These are phyloP conservation scores for Spongilla lacustris DNA, from an alignment of 37 sponge, comb jelly and placozoan species.

Conservation along the genomic window DNA sequence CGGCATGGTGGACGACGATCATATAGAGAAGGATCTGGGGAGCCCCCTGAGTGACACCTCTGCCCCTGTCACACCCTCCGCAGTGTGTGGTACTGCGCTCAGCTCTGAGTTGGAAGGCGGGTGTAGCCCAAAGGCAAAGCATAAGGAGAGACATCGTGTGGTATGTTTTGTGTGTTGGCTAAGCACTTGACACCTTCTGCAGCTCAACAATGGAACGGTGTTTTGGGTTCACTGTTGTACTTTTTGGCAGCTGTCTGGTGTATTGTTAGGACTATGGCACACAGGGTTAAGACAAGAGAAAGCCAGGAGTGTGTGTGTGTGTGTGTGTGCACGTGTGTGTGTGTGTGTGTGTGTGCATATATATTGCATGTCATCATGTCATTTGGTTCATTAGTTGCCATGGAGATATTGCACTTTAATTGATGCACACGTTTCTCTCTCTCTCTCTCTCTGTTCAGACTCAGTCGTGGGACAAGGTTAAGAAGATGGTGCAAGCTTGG, in stretches of 20 bases:
- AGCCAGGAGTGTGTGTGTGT: not conserved
- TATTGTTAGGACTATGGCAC: not conserved
- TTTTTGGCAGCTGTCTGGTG: not conserved
- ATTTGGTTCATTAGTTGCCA: no score
- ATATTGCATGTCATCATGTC: no score
- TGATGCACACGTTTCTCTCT: not conserved
- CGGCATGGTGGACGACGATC: conserved; percentile 9
- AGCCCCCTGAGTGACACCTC: not conserved
- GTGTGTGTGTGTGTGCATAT: conserved; percentile 3
- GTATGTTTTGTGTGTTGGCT: not conserved
- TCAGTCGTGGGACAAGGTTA: conserved; percentile 61
- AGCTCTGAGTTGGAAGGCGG: not conserved
- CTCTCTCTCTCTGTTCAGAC: not conserved
- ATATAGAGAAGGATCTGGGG: conserved; percentile 21
- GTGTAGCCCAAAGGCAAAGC: not conserved
- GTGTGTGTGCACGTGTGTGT: not conserved
- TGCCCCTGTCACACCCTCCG: not conserved
- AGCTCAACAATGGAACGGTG: conserved; percentile 4
- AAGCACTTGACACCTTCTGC: not conserved
- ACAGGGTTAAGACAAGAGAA: not conserved
- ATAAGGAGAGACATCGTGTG: not conserved
- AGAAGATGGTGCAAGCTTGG: conserved; percentile 81
- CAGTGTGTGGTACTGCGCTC: not conserved
- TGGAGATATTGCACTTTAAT: not conserved
- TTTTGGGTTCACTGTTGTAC: not conserved